Evolutionary conservation across 2,113 vertebrate genomes (phyloP), one percentile per base, ranked within the genome.

Genomic region (Picathartes gymnocephalus): DNA sequence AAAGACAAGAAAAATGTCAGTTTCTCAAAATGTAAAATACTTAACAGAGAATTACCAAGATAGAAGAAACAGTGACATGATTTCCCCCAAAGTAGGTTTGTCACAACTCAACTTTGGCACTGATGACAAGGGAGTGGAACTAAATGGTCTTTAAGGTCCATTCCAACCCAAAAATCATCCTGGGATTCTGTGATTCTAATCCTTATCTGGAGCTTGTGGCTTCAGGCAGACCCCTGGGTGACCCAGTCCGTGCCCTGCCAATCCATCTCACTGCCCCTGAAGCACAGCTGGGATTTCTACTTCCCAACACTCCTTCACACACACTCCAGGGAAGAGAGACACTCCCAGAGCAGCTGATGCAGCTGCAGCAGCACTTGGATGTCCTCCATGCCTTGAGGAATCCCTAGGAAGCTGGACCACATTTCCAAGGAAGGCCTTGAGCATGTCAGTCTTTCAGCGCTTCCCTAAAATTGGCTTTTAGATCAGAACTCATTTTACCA

Each of bases 1-100:
- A 90, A 94, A 97, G 66, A 89, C 57, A 97, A 97, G 60, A 45
- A 8, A 40, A 91, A 70, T 6, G 27, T 58, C 69, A 90, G 48
- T 18, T 82, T 33, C 71, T 73, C 57, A 47, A 12, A 22, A 7
- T 4, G 17, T 23, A 14, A 72, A 82, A 76, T 27, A 72, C 0
- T 0, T 15, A 27, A 40, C 11, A 30, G 15, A 44, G 35, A 78
- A 64, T 22, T 48, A 35, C 15, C 24, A 71, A 27, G n/a, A 33
- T 4, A 30, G 0, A 1, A 42, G 15, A 37, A 61, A 42, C 4
- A 21, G 22, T 3, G 22, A 69, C 5, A 0, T 4, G 5, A 19
- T 57, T 60, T 58, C 5, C 19, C n/a, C 25, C 19, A 11, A 69
- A 45, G 45, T 0, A 53, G 16, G 25, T 39, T 28, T 45, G 45